Base-by-base conservation (phyloP, 37 sponge, comb jelly and placozoan species). In the Ephydatia muelleri region DNA sequence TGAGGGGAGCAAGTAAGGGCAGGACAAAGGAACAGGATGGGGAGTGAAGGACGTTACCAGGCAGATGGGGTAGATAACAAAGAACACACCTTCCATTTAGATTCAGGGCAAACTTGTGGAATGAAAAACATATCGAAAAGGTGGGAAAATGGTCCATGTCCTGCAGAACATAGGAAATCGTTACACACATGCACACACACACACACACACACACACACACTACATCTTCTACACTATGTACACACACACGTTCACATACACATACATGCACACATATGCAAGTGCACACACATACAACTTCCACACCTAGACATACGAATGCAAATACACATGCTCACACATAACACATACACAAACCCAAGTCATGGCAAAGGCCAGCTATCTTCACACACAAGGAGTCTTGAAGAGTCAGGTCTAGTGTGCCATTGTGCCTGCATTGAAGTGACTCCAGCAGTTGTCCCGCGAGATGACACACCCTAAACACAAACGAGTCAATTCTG, bases 141-240 rank as follows among this genome's bases (percentile, higher is more conserved):
- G 43, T 98, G 98, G 19, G 96, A 95, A 76, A 98, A 95, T 12
- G 96, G 96, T 66, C 98, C 98, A 79, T 98, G 98, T 37, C 98
- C 97, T 87, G 75, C 2, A 76, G 9, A 23, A 49, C 43, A 43
- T 3, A 43, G 43, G 43, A 43, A 9, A 43, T 6, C 43, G 6
- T 43, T 3, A 6, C 6, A 3, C 43, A 43, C 6, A 43, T 3
- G 43, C 3, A 9, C 3, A 3, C 43, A 43, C 43, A 43, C 6
- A 43, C 6, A 3, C 6, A 6, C 43, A 3, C 6, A 6, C 43
- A 3, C 43, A 43, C 3, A 43, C 43, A 43, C 6, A 43, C 43
- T 43, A 3, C 43, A 43, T 9, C 43, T 43, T 43, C 6, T 43
- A 43, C 6, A 3, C 43, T 6, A 43, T 6, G 6, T 6, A 43